phyloP scores from a whole-genome alignment of 53 echinoderm and acorn worm genomes.

The Temnopleurus reevesii region DNA sequence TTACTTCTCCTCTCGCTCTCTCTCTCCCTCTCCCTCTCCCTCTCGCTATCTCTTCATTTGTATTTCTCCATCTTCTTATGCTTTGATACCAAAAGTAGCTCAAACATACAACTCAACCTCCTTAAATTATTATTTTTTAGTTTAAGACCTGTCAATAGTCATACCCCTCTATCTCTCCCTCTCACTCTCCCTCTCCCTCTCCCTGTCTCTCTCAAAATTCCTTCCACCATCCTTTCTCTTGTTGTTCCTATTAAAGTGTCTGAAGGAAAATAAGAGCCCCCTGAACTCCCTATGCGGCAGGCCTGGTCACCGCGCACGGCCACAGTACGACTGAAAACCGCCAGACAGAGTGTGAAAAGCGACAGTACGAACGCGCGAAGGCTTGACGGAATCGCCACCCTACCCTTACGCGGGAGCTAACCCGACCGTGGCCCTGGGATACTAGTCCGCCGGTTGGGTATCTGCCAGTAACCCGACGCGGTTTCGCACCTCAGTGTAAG shows the following conservation, averaged over 20 bases:
- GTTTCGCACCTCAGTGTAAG: slow-evolving; percentile 46
- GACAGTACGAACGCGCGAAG: slow-evolving; percentile 46
- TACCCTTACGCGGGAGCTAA: background rate
- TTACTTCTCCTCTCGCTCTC: background rate
- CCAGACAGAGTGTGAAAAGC: slow-evolving; percentile 47
- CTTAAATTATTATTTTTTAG: no score
- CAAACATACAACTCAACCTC: no score
- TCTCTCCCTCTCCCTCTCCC: background rate
- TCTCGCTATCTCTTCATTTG: background rate
- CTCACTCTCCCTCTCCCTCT: background rate
- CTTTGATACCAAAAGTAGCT: no score
- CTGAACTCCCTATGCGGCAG: background rate
- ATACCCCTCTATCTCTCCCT: background rate
- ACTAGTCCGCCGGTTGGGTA: background rate
- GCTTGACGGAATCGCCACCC: slow-evolving; percentile 56
- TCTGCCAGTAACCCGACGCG: slow-evolving; percentile 27
- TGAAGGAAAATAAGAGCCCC: background rate
- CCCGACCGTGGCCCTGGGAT: slow-evolving; percentile 23
- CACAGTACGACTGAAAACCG: slow-evolving; percentile 1
- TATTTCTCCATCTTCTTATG: background rate
- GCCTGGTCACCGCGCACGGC: background rate
- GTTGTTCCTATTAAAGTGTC: no score
- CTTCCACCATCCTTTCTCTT: background rate
- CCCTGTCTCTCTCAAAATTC: background rate
- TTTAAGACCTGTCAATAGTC: no score